phyloP scores from a whole-genome alignment of 2,888 invertebrate genomes.

The Lottia gigantea region DNA sequence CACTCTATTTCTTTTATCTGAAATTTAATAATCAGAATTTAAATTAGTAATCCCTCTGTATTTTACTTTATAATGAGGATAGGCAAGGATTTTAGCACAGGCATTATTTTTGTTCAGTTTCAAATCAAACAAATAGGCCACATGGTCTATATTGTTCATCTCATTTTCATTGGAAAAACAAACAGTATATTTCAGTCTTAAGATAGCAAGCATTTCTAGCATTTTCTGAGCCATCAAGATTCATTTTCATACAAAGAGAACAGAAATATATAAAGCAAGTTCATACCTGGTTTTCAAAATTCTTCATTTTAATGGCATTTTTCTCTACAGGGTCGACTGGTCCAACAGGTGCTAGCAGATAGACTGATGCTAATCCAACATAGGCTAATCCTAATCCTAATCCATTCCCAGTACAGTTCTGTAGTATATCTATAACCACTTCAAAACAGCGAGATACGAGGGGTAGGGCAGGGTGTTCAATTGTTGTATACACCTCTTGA shows the following conservation, averaged over 20 bases:
- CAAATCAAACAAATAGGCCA: no score
- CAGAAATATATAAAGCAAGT: background rate
- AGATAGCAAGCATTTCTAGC: no score
- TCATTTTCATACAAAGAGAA: no score
- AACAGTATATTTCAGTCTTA: no score
- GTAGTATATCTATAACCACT: background rate
- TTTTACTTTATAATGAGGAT: no score
- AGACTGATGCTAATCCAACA: slow-evolving; percentile 46
- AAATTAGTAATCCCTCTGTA: no score
- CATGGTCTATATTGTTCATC: no score
- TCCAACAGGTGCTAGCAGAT: slow-evolving; percentile 71
- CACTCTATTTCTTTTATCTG: slow-evolving; percentile 43
- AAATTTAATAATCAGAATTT: no score
- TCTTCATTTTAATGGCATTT: slow-evolving; percentile 78
- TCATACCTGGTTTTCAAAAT: slow-evolving; percentile 77
- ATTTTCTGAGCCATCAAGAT: no score
- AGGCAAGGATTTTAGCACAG: no score
- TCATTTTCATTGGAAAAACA: no score
- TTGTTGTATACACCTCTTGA: background rate
- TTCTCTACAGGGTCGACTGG: slow-evolving; percentile 87
- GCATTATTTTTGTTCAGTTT: no score
- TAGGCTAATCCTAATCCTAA: slow-evolving; percentile 47
- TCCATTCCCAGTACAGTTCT: background rate
- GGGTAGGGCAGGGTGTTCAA: background rate
- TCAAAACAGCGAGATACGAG: slow-evolving; percentile 23